Conservation (phyloP, 2,888 invertebrate genomes). For the Cheilosia vulpina region DNA sequence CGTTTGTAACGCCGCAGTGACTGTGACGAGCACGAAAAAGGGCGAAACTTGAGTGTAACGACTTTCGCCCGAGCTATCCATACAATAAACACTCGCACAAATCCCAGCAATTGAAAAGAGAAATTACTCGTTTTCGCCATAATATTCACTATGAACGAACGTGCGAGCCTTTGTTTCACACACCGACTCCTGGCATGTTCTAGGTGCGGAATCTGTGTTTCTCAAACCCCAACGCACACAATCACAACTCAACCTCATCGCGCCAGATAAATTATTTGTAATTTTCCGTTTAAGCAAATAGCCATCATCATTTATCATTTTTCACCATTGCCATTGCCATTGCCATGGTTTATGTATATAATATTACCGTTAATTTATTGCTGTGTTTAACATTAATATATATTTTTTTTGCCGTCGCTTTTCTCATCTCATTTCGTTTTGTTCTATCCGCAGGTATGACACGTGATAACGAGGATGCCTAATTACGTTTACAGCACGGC, state of each 20-base stretch:
- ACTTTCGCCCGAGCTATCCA: constrained; percentile 10
- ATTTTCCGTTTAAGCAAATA: constrained; percentile 59
- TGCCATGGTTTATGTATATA: constrained; percentile 34
- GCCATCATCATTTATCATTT: constrained; percentile 70
- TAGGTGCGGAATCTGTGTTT: neutral
- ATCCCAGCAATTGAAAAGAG: constrained; percentile 27
- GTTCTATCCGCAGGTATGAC: constrained; percentile 48
- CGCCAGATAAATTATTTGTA: constrained; percentile 57
- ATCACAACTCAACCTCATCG: constrained; percentile 21
- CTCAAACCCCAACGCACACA: neutral
- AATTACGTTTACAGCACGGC: constrained; percentile 37
- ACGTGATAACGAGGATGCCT: constrained; percentile 58
- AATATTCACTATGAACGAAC: constrained; percentile 21
- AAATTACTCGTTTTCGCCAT: constrained; percentile 19
- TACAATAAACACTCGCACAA: too few species aligned
- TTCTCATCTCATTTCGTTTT: constrained; percentile 8
- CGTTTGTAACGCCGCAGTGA: constrained; percentile 7
- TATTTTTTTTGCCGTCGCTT: neutral
- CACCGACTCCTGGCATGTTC: neutral
- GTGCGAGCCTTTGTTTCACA: constrained; percentile 1
- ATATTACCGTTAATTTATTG: constrained; percentile 63
- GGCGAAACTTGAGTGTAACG: constrained; percentile 31
- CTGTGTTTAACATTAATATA: constrained; percentile 31
- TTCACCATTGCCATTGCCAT: constrained; percentile 18
- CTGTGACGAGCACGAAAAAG: neutral